These are phyloP conservation scores for Hemitrygon akajei DNA, from an alignment of 2,797 vertebrate genomes.

Conservation along the genomic window DNA sequence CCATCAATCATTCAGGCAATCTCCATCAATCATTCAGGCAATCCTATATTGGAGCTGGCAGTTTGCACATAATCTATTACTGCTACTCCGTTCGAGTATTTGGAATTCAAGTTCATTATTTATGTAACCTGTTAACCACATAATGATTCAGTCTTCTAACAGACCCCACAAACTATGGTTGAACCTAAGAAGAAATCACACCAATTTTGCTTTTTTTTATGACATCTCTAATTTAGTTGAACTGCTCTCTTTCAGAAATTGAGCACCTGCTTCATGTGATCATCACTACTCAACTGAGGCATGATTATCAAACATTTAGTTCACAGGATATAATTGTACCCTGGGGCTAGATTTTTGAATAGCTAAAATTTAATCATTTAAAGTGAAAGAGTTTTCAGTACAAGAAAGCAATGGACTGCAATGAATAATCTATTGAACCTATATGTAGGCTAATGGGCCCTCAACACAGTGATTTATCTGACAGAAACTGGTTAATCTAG, in stretches of 20 bases:
- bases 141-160: not conserved
- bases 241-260: not conserved
- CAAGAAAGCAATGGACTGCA: not conserved
- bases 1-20: not conserved
- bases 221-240: not conserved
- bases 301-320: not conserved
- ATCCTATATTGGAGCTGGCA: not conserved
- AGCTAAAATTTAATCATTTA: not conserved
- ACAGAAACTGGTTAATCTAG: slow-evolving; percentile 10
- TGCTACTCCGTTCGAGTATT: not conserved
- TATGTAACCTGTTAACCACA: slow-evolving; percentile 20
- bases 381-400: not conserved
- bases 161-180: not conserved
- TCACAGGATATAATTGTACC: not conserved
- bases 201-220: not conserved
- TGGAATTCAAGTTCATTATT: slow-evolving; percentile 7
- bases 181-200: not conserved
- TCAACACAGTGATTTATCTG: not conserved
- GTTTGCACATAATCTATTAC: not conserved
- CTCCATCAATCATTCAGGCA: not conserved
- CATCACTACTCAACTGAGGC: not conserved
- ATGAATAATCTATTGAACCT: not conserved
- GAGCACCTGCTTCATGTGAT: not conserved
- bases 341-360: slow-evolving; percentile 14
- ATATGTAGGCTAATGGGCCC: not conserved